A percentile compares a stretch with the other conserved stretches of the same genome.
These are phyloP conservation scores for Heliconius himera DNA, from an alignment of 1,140 invertebrate species.

Conservation along the genomic window DNA sequence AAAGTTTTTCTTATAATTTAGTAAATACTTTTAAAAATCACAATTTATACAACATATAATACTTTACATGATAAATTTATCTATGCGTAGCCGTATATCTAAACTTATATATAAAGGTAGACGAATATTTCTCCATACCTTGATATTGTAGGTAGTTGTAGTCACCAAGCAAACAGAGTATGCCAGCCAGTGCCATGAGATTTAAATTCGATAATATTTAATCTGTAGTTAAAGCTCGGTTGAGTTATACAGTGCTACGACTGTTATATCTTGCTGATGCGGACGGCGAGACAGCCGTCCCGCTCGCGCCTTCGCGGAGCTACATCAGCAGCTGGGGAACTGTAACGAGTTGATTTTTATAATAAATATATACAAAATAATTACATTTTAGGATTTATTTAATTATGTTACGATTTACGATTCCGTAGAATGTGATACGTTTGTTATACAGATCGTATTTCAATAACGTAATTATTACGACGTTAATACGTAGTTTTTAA, in stretches of 20 bases:
- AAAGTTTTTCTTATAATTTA: neutral
- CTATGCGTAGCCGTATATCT: too few relatives aligned
- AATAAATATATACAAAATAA: neutral
- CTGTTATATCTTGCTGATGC: constrained; percentile 74
- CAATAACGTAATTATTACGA: too few relatives aligned
- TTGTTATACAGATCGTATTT: too few relatives aligned
- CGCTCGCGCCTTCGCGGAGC: constrained; percentile 67
- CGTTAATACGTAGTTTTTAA: too few relatives aligned
- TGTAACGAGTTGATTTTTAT: constrained; percentile 52
- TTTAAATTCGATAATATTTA: constrained; percentile 37
- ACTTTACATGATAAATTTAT: neutral
- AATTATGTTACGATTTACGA: neutral
- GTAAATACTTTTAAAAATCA: neutral
- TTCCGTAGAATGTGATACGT: neutral
- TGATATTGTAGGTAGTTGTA: neutral
- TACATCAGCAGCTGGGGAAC: constrained; percentile 60
- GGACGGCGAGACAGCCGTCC: constrained; percentile 69
- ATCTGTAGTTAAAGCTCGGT: constrained; percentile 40
- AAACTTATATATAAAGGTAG: neutral
- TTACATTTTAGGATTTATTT: neutral
- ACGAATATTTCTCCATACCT: neutral
- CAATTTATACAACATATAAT: neutral
- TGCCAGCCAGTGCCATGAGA: neutral
- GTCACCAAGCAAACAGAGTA: neutral
- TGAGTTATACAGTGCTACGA: constrained; percentile 46